These are phyloP conservation scores for Sebastes taczanowskii DNA, from an alignment of 2,797 vertebrate species.

Conservation along the genomic window DNA sequence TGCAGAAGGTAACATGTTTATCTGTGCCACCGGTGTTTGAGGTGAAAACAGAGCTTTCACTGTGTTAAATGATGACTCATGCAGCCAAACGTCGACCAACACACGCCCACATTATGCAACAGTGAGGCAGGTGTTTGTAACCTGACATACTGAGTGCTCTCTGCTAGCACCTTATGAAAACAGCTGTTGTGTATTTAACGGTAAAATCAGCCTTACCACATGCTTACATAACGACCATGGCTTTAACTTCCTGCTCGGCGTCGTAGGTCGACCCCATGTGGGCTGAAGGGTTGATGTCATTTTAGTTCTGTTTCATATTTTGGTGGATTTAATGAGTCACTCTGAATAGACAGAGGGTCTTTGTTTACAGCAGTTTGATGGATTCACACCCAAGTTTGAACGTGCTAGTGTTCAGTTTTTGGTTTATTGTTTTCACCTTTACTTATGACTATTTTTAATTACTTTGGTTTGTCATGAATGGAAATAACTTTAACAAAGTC, in stretches of 20 bases:
- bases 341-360: conserved; percentile 15
- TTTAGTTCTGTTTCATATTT: conserved; percentile 11
- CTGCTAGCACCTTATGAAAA: conserved; percentile 37
- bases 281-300: conserved; percentile 23
- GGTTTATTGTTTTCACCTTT: not conserved
- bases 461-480: not conserved
- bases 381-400: conserved; percentile 6
- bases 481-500: not conserved
- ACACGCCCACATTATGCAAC: conserved; percentile 54
- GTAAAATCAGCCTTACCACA: conserved; percentile 24
- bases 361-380: conserved; percentile 26
- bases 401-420: not conserved
- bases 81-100: not conserved
- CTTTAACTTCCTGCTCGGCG: not conserved
- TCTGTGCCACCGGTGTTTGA: not conserved
- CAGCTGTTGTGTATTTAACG: conserved; percentile 37
- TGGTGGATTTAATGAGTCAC: conserved; percentile 37
- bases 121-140: conserved; percentile 47
- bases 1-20: not conserved
- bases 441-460: not conserved
- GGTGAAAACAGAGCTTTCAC: conserved; percentile 59
- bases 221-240: conserved; percentile 19
- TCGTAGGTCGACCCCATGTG: conserved; percentile 8
- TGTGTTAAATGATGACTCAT: conserved; percentile 66
- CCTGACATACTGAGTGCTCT: not conserved